Conservation (phyloP, 2,797 vertebrate species). For the Hemibagrus guttatus region DNA sequence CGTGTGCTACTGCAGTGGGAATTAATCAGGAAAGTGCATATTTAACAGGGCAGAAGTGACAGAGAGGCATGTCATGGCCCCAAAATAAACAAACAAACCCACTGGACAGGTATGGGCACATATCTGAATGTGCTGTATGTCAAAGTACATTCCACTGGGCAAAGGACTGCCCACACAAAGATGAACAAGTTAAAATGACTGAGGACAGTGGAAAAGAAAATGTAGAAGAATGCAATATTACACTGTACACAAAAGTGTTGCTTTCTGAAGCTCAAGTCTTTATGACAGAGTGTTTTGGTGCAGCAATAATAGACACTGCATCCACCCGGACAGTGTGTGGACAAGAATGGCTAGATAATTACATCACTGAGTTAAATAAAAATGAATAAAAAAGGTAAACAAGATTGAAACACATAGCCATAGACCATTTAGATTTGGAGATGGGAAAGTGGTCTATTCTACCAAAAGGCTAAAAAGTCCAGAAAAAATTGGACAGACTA, state of each 20-base stretch:
- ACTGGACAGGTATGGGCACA: constrained; percentile 32
- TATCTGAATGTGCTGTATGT: constrained; percentile 43
- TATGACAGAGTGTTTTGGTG: constrained; percentile 28
- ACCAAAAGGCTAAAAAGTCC: constrained; percentile 19
- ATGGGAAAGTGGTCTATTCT: background rate
- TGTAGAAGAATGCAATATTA: constrained; percentile 15
- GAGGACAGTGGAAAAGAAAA: background rate
- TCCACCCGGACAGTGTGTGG: constrained; percentile 30
- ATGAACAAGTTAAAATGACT: constrained; percentile 3
- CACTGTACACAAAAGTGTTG: constrained; percentile 33
- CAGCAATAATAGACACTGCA: constrained; percentile 32
- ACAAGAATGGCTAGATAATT: constrained; percentile 22
- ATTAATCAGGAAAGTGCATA: constrained; percentile 28
- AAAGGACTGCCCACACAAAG: constrained; percentile 41
- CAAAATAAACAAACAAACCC: constrained; percentile 45
- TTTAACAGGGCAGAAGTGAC: constrained; percentile 5
- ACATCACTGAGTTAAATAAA: background rate
- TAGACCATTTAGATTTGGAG: background rate
- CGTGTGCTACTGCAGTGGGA: background rate
- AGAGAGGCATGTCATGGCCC: background rate
- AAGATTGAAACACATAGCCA: background rate
- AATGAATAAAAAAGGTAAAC: too few species aligned
- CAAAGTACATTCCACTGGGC: too few species aligned
- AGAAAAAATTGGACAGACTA: constrained; percentile 17
- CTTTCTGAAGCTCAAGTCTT: constrained; percentile 33